A percentile compares a stretch with the other conserved stretches of the same genome.
Conservation (phyloP, 2,797 vertebrate species). For the Girardinus metallicus region DNA sequence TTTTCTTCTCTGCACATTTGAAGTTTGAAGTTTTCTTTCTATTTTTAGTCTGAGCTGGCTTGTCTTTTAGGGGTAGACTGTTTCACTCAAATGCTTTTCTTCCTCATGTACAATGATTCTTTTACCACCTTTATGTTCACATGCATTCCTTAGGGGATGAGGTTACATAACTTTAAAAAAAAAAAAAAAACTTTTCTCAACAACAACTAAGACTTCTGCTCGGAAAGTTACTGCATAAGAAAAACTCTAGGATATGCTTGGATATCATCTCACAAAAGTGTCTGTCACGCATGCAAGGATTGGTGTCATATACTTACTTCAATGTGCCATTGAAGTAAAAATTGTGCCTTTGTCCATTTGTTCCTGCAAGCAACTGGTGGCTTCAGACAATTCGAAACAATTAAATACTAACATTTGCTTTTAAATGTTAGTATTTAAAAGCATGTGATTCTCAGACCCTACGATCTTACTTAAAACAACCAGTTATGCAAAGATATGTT, state of each 20-base stretch:
- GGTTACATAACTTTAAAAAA: conserved; percentile 44
- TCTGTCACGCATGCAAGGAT: conserved; percentile 64
- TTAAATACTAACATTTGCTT: conserved; percentile 19
- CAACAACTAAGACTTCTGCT: conserved; percentile 54
- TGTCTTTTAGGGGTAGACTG: conserved; percentile 59
- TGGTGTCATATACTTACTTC: conserved; percentile 61
- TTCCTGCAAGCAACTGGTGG: conserved; percentile 52
- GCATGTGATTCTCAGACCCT: background rate
- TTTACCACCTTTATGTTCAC: conserved; percentile 62
- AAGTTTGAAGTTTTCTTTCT: conserved; percentile 58
- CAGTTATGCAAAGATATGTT: background rate
- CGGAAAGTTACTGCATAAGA: conserved; percentile 60
- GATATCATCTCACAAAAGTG: conserved; percentile 59
- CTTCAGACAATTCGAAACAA: conserved; percentile 28
- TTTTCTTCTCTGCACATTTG: conserved; percentile 42
- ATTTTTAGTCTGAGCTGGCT: conserved; percentile 65
- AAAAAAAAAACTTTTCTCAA: conserved; percentile 56
- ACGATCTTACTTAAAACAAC: background rate
- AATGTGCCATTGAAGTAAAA: too few relatives aligned
- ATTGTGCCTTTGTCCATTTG: conserved; percentile 50
- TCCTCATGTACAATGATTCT: conserved; percentile 64
- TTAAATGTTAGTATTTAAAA: too few relatives aligned
- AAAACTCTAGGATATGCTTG: conserved; percentile 49
- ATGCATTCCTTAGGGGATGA: conserved; percentile 59
- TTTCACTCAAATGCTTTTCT: conserved; percentile 43